phyloP scores from a whole-genome alignment of 1,140 invertebrate genomes.

The Drosophila gunungcola region DNA sequence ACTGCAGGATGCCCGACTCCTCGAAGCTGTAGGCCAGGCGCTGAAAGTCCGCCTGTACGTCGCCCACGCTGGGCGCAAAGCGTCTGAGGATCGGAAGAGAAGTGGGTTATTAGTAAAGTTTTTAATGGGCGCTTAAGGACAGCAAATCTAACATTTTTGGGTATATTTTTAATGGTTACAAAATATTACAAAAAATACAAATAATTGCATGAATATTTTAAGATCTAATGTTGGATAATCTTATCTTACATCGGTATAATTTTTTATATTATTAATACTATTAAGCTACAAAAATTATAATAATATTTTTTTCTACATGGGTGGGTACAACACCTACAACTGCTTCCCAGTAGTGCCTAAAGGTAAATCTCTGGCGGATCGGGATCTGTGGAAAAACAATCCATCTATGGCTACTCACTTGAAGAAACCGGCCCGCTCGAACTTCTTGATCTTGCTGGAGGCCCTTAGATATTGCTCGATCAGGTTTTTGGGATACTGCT shows the following conservation, averaged over 20 bases:
- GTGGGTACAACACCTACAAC: too few relatives aligned
- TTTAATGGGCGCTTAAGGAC: too few relatives aligned
- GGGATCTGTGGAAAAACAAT: background rate
- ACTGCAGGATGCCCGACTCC: slow-evolving; percentile 75
- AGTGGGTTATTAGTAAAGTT: too few relatives aligned
- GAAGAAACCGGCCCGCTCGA: slow-evolving; percentile 80
- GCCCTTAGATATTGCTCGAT: slow-evolving; percentile 78
- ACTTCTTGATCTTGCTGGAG: slow-evolving; percentile 80
- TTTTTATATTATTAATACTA: too few relatives aligned
- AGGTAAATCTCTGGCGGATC: background rate
- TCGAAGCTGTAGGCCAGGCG: slow-evolving; percentile 76
- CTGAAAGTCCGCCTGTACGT: slow-evolving; percentile 78
- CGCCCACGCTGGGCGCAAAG: slow-evolving; percentile 75
- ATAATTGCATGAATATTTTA: too few relatives aligned
- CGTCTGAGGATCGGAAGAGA: slow-evolving; percentile 49
- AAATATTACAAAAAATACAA: too few relatives aligned
- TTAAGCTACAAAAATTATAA: too few relatives aligned
- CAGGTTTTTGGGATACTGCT: slow-evolving; percentile 69
- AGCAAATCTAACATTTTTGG: too few relatives aligned
- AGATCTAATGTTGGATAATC: too few relatives aligned
- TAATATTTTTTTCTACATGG: too few relatives aligned
- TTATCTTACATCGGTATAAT: too few relatives aligned
- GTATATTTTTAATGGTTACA: too few relatives aligned
- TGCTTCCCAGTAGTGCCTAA: background rate
- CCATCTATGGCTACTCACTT: slow-evolving; percentile 62